Evolutionary conservation across 53 echinoderm and acorn worm species (phyloP).

Genomic region (Stichopus horrens): DNA sequence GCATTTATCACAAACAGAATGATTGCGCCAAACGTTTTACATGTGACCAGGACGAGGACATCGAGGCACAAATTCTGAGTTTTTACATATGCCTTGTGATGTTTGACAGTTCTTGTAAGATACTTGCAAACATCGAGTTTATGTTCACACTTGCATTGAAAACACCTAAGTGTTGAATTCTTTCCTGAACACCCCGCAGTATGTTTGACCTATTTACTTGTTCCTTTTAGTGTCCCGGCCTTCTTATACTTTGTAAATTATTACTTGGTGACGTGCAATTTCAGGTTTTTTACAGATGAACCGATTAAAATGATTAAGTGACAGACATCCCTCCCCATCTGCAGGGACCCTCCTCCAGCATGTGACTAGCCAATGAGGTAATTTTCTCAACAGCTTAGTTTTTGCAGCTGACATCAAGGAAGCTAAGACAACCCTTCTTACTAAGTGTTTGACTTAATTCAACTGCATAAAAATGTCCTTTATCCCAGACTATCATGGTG

Average conservation of each 20-base stretch:
- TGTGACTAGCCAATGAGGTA: constrained; percentile 12
- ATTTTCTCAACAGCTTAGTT: neutral
- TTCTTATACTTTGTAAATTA: neutral
- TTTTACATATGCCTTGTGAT: no score
- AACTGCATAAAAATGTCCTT: constrained; percentile 5
- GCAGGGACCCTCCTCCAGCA: neutral
- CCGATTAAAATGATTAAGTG: neutral
- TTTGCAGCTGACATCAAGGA: constrained; percentile 20
- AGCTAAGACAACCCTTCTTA: neutral
- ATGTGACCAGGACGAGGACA: no score
- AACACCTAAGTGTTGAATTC: no score
- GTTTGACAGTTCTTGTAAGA: no score
- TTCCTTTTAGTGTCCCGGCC: no score
- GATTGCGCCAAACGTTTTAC: no score
- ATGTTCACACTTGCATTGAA: no score
- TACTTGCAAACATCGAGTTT: no score
- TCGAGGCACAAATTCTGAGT: no score
- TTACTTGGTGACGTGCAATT: neutral
- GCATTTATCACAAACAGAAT: no score
- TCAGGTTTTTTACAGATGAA: neutral
- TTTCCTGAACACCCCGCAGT: no score
- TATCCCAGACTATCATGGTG: neutral
- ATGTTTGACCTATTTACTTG: no score
- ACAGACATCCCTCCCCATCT: neutral
- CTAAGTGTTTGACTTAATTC: neutral